phyloP scores from a whole-genome alignment of 2,888 invertebrate genomes.

The Trissolcus brochymenae region DNA sequence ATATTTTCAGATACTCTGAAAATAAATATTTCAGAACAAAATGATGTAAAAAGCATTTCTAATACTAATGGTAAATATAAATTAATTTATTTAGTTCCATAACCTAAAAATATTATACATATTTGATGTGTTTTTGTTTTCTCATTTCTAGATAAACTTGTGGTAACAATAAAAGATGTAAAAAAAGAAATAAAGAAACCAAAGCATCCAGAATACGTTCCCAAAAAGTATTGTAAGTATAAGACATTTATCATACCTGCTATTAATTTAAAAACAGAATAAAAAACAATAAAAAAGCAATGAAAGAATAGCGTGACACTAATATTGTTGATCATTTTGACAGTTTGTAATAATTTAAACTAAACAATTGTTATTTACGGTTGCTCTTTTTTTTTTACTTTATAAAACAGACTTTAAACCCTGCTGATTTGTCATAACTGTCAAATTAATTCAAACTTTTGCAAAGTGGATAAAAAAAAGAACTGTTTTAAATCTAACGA shows the following conservation, averaged over 20 bases:
- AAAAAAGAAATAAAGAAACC: conserved; percentile 81
- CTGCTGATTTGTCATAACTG: no score
- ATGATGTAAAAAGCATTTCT: no score
- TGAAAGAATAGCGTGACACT: background rate
- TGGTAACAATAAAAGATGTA: conserved; percentile 85
- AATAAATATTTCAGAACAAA: no score
- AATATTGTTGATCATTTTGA: background rate
- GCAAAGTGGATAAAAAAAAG: background rate
- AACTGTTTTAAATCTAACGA: background rate
- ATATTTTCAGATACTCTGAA: no score
- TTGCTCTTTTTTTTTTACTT: background rate
- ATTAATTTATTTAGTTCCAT: no score
- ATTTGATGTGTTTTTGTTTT: background rate
- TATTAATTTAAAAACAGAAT: background rate
- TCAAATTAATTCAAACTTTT: no score
- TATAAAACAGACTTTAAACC: background rate
- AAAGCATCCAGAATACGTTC: conserved; percentile 88
- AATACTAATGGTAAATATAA: no score
- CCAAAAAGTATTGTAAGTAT: conserved; percentile 88
- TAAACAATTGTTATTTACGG: background rate
- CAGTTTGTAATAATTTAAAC: background rate
- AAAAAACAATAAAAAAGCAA: background rate
- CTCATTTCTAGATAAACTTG: conserved; percentile 59
- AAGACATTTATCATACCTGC: background rate
- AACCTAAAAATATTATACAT: background rate